These are phyloP conservation scores for Cetonia aurata DNA, from an alignment of 2,888 invertebrate species.

Conservation along the genomic window DNA sequence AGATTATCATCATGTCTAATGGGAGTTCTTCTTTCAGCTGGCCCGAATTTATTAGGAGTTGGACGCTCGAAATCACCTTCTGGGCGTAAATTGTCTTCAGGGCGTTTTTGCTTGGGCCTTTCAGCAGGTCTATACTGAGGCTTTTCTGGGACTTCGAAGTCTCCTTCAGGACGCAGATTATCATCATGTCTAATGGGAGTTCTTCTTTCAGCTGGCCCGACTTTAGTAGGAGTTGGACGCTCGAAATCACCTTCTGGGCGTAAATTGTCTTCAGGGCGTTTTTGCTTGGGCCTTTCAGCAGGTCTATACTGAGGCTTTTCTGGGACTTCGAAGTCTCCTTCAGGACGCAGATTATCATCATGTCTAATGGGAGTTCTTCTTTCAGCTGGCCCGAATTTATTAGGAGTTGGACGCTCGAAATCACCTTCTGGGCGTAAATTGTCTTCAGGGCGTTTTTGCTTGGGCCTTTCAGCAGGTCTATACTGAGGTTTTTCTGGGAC, in stretches of 20 bases:
- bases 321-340: constrained; percentile 69
- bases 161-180: constrained; percentile 65
- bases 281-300: constrained; percentile 63
- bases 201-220: constrained; percentile 64
- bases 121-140: constrained; percentile 64
- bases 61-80: too few species aligned
- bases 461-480: constrained; percentile 63
- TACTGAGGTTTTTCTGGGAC: constrained; percentile 65
- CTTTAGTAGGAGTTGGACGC: constrained; percentile 62
- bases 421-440: constrained; percentile 66
- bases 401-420: constrained; percentile 63
- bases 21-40: constrained; percentile 63
- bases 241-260: constrained; percentile 66
- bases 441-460: constrained; percentile 62
- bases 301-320: constrained; percentile 64
- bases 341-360: constrained; percentile 70
- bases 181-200: constrained; percentile 66
- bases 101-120: constrained; percentile 63
- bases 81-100: constrained; percentile 64
- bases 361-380: constrained; percentile 69
- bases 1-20: constrained; percentile 66
- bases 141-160: constrained; percentile 64
- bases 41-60: too few species aligned
- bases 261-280: constrained; percentile 63
- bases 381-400: constrained; percentile 65